Base-by-base conservation (phyloP, 2,888 invertebrate genomes). In the Oscheius sp. region DNA sequence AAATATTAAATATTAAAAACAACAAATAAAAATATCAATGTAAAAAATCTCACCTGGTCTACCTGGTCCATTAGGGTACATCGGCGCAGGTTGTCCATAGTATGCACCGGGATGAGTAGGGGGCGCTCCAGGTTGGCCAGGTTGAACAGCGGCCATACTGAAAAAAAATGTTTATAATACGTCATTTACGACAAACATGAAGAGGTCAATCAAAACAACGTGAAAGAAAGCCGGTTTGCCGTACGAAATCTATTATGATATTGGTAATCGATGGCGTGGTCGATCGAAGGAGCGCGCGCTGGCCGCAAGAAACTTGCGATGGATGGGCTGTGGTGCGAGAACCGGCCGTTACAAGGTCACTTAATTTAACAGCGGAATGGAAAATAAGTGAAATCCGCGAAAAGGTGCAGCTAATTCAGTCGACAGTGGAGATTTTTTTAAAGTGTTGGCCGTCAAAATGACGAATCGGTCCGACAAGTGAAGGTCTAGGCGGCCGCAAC, bases 51-150 rank as follows among this genome's bases (percentile, higher is more conserved):
- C 24, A 66, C 67, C 67, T 28, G 62, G 36, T 67, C 67, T 61
- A 17, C 45, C 50, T 2, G 69, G 67, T 14, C 56, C 66, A 33
- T 57, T 66, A 6, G 72, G 62, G 44, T 72, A 72, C 72, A 72
- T 72, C 17, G 72, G 72, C 8, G 67, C 63, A 30, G 72, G 72
- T 59, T 72, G 72, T 24, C 72, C 72, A 59, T 70, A 72, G 61
- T 67, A 69, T n/a, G 36, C 54, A 17, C 66, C 66, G 22, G 44
- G 63, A n/a, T 38, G 54, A 33, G 36, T 38, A 20, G 61, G 62
- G 24, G 59, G 59, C 14, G 59, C 17, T 56, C 64, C 50, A 50
- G n/a, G n/a, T n/a, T 65, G 47, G 57, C 62, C 68, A 1, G 71
- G 66, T 28, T 63, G 56, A 32, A 64, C 57, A 2, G 44, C 50